Evolutionary conservation across 2,888 invertebrate species (phyloP).

Genomic region (Melinaea menophilus): DNA sequence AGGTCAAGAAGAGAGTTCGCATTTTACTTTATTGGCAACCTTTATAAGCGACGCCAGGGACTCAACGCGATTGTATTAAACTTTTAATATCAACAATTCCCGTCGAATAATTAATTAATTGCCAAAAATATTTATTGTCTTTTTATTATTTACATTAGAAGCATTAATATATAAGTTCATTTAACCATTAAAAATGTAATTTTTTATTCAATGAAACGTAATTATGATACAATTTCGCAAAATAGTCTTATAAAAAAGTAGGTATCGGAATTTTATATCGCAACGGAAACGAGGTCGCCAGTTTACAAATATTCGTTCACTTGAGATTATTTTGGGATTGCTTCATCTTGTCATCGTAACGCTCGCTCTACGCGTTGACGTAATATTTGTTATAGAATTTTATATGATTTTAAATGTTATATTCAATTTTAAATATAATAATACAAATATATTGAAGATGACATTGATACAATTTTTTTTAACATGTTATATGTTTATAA

Average conservation of each 20-base stretch:
- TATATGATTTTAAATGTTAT: not conserved
- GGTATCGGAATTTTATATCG: constrained; percentile 29
- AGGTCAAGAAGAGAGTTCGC: constrained; percentile 67
- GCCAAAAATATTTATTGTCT: too few species aligned
- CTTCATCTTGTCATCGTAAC: constrained; percentile 7
- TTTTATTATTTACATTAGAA: too few species aligned
- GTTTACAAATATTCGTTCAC: constrained; percentile 23
- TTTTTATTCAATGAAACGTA: not conserved
- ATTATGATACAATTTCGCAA: not conserved
- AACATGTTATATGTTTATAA: too few species aligned
- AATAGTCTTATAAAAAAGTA: constrained; percentile 4
- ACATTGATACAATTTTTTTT: too few species aligned
- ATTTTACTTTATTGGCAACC: constrained; percentile 53
- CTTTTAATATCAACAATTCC: constrained; percentile 18
- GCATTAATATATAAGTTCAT: too few species aligned
- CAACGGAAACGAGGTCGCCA: constrained; percentile 29
- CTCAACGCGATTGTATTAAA: constrained; percentile 13
- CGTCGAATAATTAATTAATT: constrained; percentile 9
- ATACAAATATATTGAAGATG: too few species aligned
- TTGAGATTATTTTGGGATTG: constrained; percentile 26
- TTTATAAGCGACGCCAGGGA: constrained; percentile 26
- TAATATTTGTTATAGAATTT: constrained; percentile 2
- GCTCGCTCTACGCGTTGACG: not conserved
- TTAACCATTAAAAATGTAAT: not conserved
- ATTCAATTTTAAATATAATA: not conserved